Percentiles rank a stretch among this genome's conserved stretches.
These are phyloP conservation scores for Ictalurus punctatus DNA, from an alignment of 2,113 vertebrate species.

Conservation along the genomic window DNA sequence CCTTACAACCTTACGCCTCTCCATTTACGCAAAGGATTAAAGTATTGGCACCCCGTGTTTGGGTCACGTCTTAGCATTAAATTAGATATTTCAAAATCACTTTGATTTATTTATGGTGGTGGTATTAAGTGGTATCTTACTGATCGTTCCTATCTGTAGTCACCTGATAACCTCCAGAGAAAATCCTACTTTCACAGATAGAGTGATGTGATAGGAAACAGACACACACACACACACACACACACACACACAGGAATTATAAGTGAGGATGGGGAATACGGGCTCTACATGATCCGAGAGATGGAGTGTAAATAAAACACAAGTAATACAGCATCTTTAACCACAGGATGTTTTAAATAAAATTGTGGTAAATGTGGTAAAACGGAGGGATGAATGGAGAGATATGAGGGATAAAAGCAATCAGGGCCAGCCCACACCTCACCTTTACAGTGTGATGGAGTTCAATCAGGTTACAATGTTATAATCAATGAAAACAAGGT, in stretches of 20 bases:
- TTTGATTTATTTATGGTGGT: neutral
- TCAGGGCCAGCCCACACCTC: constrained; percentile 31
- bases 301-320: neutral
- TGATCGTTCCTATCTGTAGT: neutral
- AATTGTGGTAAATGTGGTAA: neutral
- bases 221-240: neutral
- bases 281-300: neutral
- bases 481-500: neutral
- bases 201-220: neutral
- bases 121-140: no score
- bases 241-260: neutral
- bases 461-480: neutral
- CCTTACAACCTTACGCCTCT: neutral
- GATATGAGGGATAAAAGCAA: neutral
- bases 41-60: neutral
- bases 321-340: neutral
- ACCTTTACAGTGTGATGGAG: neutral
- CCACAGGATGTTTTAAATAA: neutral
- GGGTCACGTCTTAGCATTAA: neutral
- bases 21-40: neutral
- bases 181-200: neutral
- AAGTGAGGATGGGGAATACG: neutral
- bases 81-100: neutral
- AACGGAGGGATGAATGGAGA: neutral
- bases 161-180: neutral